Percentiles rank a stretch among this genome's conserved stretches.
Conservation (phyloP, 2,113 vertebrate species). For the Hypanus sabinus region DNA sequence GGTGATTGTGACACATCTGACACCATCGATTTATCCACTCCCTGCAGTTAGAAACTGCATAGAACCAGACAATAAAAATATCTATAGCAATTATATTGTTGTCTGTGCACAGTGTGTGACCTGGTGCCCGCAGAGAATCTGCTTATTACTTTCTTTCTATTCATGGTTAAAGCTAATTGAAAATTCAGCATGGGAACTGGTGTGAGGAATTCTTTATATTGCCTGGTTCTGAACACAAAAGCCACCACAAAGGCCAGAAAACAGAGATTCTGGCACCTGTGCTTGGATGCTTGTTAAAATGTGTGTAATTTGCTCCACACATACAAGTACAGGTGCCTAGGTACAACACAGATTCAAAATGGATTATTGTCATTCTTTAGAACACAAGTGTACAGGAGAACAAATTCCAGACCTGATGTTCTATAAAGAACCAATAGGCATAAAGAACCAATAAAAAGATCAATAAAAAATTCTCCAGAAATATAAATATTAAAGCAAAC, state of each 20-base stretch:
- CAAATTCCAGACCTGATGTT: no score
- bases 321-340: not conserved
- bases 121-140: not conserved
- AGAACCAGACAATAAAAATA: slow-evolving; percentile 77
- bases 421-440: no score
- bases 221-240: not conserved
- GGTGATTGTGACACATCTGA: slow-evolving; percentile 63
- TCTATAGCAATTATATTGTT: slow-evolving; percentile 59
- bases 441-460: no score
- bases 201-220: not conserved
- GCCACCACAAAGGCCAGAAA: not conserved
- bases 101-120: slow-evolving; percentile 15
- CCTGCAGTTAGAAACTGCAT: slow-evolving; percentile 68
- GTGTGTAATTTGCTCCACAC: no score
- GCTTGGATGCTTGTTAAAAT: no score
- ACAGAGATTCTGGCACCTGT: not conserved
- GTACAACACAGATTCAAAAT: not conserved
- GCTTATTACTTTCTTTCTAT: not conserved
- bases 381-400: no score
- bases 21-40: slow-evolving; percentile 66
- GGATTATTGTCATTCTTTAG: no score
- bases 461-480: no score
- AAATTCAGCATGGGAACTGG: not conserved
- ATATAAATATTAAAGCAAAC: no score
- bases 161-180: not conserved